A percentile compares a stretch with the other conserved stretches of the same genome.
Evolutionary conservation across 1,140 invertebrate species (phyloP).

Genomic region (Orius insidiosus): DNA sequence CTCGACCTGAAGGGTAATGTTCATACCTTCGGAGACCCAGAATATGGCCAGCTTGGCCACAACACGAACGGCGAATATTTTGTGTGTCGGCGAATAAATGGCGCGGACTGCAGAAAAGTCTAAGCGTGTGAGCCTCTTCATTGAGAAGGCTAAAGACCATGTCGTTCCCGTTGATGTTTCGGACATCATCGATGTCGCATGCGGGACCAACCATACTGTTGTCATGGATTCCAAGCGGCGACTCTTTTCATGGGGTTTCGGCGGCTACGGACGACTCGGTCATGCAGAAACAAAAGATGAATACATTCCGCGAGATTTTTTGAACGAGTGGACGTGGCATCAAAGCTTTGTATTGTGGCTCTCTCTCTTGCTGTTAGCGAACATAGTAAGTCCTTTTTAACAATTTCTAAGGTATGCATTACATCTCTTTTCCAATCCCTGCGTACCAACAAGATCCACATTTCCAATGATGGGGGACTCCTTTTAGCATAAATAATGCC

Average conservation of each 20-base stretch:
- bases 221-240: constrained; percentile 73
- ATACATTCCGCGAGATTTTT: constrained; percentile 77
- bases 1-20: constrained; percentile 73
- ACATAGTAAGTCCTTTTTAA: constrained; percentile 33
- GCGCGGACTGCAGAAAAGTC: constrained; percentile 67
- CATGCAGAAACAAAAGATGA: constrained; percentile 86
- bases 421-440: too few species aligned
- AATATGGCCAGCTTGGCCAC: constrained; percentile 81
- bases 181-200: constrained; percentile 74
- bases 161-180: constrained; percentile 67
- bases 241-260: constrained; percentile 86
- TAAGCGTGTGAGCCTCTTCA: constrained; percentile 66
- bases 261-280: constrained; percentile 79
- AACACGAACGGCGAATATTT: constrained; percentile 90
- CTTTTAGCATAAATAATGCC: too few species aligned
- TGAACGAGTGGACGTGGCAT: constrained; percentile 68
- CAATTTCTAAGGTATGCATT: background rate
- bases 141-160: constrained; percentile 78
- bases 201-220: constrained; percentile 80
- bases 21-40: constrained; percentile 80
- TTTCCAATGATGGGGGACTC: too few species aligned
- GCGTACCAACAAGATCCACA: too few species aligned
- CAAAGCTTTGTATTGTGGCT: constrained; percentile 60
- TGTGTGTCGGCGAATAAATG: constrained; percentile 72
- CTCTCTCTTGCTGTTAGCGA: constrained; percentile 70